A percentile compares a stretch with the other conserved stretches of the same genome.
These are phyloP conservation scores for Denticeps clupeoides DNA, from an alignment of 2,797 vertebrate species.

Conservation along the genomic window DNA sequence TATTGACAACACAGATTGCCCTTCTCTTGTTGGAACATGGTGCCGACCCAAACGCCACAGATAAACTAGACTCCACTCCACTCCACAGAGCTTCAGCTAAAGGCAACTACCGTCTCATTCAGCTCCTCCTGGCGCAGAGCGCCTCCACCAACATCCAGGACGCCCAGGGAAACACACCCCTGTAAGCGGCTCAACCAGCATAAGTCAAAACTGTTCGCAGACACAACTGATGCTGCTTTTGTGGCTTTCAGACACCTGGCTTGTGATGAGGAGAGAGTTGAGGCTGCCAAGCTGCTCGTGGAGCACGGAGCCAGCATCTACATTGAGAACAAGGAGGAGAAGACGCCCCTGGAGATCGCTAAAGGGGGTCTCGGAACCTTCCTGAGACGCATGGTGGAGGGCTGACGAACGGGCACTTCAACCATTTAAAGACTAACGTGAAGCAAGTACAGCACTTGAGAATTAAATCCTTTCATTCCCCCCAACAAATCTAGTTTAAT, in stretches of 20 bases:
- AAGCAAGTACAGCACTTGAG: too few species aligned
- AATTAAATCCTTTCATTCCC: too few species aligned
- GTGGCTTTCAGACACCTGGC: slow-evolving; percentile 83
- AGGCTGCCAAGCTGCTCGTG: slow-evolving; percentile 88
- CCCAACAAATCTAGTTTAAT: too few species aligned
- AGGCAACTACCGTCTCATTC: slow-evolving; percentile 82
- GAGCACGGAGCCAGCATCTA: slow-evolving; percentile 90
- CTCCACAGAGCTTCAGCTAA: slow-evolving; percentile 88
- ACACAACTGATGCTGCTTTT: too few species aligned
- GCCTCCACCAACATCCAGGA: slow-evolving; percentile 90
- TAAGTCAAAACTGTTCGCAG: neutral
- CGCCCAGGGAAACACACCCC: slow-evolving; percentile 86
- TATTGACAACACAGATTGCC: slow-evolving; percentile 68
- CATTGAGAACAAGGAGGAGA: slow-evolving; percentile 93
- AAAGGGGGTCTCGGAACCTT: slow-evolving; percentile 71
- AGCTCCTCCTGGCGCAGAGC: slow-evolving; percentile 82
- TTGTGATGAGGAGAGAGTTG: slow-evolving; percentile 87
- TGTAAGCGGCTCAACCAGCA: slow-evolving; percentile 65
- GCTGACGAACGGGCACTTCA: too few species aligned
- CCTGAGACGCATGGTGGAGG: slow-evolving; percentile 78
- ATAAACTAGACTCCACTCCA: slow-evolving; percentile 82
- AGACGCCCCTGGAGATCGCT: slow-evolving; percentile 86
- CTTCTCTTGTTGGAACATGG: slow-evolving; percentile 78
- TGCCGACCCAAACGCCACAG: slow-evolving; percentile 78
- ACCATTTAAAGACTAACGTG: too few species aligned